phyloP scores from a whole-genome alignment of 2,888 invertebrate species.

The Synergus gifuensis region DNA sequence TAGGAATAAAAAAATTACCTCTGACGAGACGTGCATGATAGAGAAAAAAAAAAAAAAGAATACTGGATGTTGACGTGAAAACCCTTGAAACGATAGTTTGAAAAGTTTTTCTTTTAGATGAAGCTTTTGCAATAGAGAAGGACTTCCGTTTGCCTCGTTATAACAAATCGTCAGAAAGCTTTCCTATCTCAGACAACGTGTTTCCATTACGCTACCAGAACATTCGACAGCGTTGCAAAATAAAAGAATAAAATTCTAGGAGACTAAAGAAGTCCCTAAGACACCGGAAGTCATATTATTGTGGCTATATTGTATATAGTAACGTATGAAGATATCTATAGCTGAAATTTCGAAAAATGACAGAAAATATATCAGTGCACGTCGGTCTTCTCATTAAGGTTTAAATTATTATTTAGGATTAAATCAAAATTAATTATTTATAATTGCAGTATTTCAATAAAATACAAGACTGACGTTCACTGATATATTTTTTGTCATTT shows the following conservation, averaged over 20 bases:
- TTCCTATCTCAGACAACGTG: slow-evolving; percentile 18
- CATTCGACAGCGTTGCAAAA: not conserved
- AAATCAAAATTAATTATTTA: too few relatives aligned
- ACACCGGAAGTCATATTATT: not conserved
- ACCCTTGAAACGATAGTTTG: not conserved
- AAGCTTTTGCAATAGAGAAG: slow-evolving; percentile 36
- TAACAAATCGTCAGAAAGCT: slow-evolving; percentile 52
- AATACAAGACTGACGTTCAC: too few relatives aligned
- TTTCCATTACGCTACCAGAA: not conserved
- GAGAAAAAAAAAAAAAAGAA: not conserved
- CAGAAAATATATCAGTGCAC: not conserved
- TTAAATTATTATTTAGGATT: too few relatives aligned
- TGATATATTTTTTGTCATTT: too few relatives aligned
- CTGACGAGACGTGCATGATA: not conserved
- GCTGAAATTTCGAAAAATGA: not conserved
- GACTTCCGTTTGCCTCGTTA: slow-evolving; percentile 56
- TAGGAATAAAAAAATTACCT: not conserved
- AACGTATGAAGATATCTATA: not conserved
- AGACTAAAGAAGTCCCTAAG: not conserved
- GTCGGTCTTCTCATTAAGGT: too few relatives aligned
- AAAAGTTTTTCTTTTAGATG: not conserved
- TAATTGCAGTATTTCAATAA: too few relatives aligned
- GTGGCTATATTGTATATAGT: not conserved
- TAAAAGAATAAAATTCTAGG: not conserved
- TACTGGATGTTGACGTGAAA: not conserved